Base-by-base conservation (phyloP, 2,113 vertebrate genomes). In the Trogon melanurus region DNA sequence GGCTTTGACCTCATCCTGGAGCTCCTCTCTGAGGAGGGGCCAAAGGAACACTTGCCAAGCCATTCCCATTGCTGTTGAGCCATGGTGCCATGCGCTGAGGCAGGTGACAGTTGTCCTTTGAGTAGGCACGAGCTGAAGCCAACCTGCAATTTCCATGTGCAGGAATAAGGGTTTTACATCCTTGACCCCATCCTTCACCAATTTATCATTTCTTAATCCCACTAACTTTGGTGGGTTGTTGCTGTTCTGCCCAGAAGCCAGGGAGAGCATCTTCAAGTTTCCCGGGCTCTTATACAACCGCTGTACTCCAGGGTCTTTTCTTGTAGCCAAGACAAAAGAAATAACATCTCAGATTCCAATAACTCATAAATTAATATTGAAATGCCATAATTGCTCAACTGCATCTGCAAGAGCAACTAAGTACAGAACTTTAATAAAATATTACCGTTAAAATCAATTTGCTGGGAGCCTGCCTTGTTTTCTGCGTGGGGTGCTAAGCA, bases 371-470 rank as follows among this genome's bases (percentile, higher is more conserved):
- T 91, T 95, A 73, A 87, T 82, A 65, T 88, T 71, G 88, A 96
- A 94, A 95, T 84, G 50, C 58, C 47, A 34, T 91, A 92, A 95
- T 73, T 91, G 74, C 76, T 89, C 78, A 73, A 83, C 79, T 85
- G 86, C 91, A 95, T 89, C 89, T 86, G 82, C 75, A 93, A 61
- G 16, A 84, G 53, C 66, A 79, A 75, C 85, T 69, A 86, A 91
- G 54, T 79, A 45, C 47, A 84, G 82, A 96, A 91, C 88, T 96
- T 95, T 93, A 96, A 95, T 95, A 93, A 90, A 96, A 96, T 90
- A 89, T 69, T 81, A 44, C 71, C 1, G 0, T 81, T 95, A 82
- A 75, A 83, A 96, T 96, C 91, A 97, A 85, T 95, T 88, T 88
- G 69, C 57, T 53, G 50, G 25, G 57, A 88, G 51, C 18, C 75